Conservation (phyloP, 2,888 invertebrate genomes). For the Cloeon dipterum region DNA sequence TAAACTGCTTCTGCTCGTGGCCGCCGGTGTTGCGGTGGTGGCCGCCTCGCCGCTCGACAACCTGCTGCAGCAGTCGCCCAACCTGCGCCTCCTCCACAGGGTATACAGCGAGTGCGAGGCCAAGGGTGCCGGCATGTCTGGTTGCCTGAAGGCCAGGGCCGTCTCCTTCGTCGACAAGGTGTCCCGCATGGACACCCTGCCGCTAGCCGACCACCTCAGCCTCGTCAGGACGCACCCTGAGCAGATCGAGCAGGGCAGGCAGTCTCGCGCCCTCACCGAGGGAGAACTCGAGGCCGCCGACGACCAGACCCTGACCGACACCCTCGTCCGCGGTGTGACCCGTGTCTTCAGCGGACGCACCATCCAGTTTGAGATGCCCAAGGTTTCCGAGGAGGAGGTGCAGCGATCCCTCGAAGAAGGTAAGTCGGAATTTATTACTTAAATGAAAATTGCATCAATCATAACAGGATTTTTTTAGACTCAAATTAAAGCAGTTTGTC, state of each 20-base stretch:
- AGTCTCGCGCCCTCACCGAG: conserved; percentile 27
- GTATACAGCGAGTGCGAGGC: conserved; percentile 57
- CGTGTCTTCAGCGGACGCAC: conserved; percentile 51
- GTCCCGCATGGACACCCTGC: conserved; percentile 20
- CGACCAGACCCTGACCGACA: conserved; percentile 38
- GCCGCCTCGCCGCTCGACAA: no score
- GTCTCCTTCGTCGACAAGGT: conserved; percentile 55
- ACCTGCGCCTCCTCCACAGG: conserved; percentile 9
- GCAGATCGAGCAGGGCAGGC: conserved; percentile 18
- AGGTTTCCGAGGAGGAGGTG: conserved; percentile 39
- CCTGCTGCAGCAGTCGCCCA: no score
- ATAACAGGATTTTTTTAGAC: no score
- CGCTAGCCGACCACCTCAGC: conserved; percentile 34
- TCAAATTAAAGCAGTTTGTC: no score
- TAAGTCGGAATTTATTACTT: no score
- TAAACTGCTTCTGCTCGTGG: no score
- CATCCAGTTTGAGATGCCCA: conserved; percentile 52
- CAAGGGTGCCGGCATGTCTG: conserved; percentile 37
- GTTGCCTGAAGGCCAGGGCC: conserved; percentile 61
- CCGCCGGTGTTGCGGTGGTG: no score
- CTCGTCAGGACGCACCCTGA: conserved; percentile 39
- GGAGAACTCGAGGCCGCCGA: conserved; percentile 44
- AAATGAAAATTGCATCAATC: no score
- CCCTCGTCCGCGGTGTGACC: conserved; percentile 46
- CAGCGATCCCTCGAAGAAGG: conserved; percentile 54